phyloP scores from a whole-genome alignment of 2,888 invertebrate genomes.

The Fragum whitleyi region DNA sequence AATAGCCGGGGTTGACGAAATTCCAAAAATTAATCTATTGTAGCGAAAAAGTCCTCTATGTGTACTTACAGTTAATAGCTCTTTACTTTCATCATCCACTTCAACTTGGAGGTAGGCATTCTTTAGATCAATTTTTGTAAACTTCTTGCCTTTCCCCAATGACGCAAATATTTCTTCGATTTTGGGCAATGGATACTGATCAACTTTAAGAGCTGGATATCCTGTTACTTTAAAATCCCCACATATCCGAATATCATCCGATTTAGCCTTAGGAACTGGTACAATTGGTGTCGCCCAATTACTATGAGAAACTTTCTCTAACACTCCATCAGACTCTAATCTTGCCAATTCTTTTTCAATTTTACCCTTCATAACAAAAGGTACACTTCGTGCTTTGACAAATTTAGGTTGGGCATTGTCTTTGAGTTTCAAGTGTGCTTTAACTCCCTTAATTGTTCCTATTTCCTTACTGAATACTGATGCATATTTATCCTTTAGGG shows the following conservation, averaged over 20 bases:
- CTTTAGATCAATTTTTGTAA: conserved; percentile 70
- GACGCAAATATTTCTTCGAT: conserved; percentile 72
- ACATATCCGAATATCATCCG: conserved; percentile 66
- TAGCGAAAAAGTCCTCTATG: conserved; percentile 69
- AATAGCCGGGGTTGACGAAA: conserved; percentile 66
- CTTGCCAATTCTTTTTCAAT: conserved; percentile 60
- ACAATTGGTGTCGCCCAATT: conserved; percentile 69
- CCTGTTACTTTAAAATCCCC: conserved; percentile 74
- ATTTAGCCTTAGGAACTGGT: conserved; percentile 64
- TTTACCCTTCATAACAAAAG: conserved; percentile 54
- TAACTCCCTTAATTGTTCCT: conserved; percentile 37
- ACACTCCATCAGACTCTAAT: conserved; percentile 39
- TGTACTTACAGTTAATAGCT: conserved; percentile 64
- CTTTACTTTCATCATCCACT: conserved; percentile 53
- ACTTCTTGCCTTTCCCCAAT: conserved; percentile 56
- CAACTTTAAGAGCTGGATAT: conserved; percentile 72
- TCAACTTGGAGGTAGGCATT: conserved; percentile 68
- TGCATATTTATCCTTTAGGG: conserved; percentile 28
- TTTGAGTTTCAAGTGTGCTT: conserved; percentile 47
- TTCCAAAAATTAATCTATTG: conserved; percentile 67
- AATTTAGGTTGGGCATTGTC: conserved; percentile 46
- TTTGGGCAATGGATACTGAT: conserved; percentile 72
- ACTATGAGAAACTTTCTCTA: conserved; percentile 54
- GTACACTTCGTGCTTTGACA: conserved; percentile 54
- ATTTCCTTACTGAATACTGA: conserved; percentile 29